A percentile compares a stretch with the other conserved stretches of the same genome.
phyloP scores from a whole-genome alignment of 2,888 invertebrate species.

The Synergus umbraculus region DNA sequence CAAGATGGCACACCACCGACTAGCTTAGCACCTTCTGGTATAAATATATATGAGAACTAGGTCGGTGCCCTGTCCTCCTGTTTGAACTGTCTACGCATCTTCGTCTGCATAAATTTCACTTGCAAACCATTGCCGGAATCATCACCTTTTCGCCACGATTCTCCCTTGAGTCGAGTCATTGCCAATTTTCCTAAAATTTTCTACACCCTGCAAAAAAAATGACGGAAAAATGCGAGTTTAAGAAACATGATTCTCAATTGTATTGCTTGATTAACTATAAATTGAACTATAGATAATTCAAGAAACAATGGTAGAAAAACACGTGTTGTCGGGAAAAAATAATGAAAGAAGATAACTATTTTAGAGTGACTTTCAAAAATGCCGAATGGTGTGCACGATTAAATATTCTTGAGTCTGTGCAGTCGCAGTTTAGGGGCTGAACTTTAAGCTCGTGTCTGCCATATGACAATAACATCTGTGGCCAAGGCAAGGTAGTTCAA shows the following conservation, averaged over 20 bases:
- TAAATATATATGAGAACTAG: constrained; percentile 72
- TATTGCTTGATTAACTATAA: background rate
- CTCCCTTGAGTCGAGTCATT: background rate
- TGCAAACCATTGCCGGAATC: constrained; percentile 36
- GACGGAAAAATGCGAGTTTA: background rate
- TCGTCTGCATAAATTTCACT: constrained; percentile 51
- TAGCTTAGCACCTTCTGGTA: constrained; percentile 67
- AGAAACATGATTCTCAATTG: background rate
- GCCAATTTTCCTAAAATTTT: too few relatives aligned
- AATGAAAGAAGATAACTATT: constrained; percentile 6
- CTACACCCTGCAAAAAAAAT: background rate
- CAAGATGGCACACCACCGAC: constrained; percentile 62
- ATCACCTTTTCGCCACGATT: background rate
- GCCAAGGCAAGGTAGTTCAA: constrained; percentile 43
- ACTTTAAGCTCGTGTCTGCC: constrained; percentile 65
- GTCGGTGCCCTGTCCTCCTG: constrained; percentile 57
- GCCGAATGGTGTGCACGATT: constrained; percentile 19
- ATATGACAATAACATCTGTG: constrained; percentile 75
- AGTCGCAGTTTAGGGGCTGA: constrained; percentile 60
- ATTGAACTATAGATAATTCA: background rate
- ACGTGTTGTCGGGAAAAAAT: background rate
- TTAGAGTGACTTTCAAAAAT: constrained; percentile 27
- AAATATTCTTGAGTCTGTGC: constrained; percentile 48
- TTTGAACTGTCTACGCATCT: constrained; percentile 49
- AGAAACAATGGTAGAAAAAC: background rate